Evolutionary conservation across 1,140 invertebrate species (phyloP).

Genomic region (Apocrypta bakeri): DNA sequence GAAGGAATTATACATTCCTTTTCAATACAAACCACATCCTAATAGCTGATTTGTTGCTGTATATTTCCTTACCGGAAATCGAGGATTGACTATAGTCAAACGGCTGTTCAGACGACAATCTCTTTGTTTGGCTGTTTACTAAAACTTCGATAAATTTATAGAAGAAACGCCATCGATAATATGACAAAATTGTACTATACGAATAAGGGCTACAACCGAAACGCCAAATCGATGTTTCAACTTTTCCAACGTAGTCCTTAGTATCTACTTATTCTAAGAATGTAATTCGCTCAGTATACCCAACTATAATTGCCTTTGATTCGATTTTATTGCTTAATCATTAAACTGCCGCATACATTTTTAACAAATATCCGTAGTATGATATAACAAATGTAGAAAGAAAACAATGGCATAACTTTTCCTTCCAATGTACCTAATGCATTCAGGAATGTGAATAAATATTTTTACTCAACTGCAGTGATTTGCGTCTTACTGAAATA

Average conservation of each 20-base stretch:
- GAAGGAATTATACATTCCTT: not conserved
- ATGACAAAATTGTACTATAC: not conserved
- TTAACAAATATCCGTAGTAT: not conserved
- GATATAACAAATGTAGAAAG: not conserved
- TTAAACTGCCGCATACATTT: not conserved
- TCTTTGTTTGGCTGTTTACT: not conserved
- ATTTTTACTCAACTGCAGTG: no score
- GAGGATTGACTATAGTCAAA: no score
- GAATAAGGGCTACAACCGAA: no score
- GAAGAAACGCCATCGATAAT: not conserved
- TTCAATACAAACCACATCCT: slow-evolving; percentile 25
- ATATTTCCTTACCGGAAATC: not conserved
- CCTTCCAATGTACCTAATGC: no score
- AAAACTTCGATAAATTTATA: not conserved
- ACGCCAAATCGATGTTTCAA: not conserved
- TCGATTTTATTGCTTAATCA: not conserved
- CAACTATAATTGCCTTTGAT: no score
- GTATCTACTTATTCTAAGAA: not conserved
- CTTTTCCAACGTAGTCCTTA: not conserved
- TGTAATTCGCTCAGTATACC: no score
- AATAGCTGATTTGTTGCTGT: not conserved
- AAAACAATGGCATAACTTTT: not conserved
- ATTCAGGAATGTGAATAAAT: no score
- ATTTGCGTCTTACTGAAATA: no score
- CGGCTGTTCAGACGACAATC: no score